Evolutionary conservation across 1,140 invertebrate species (phyloP).

Genomic region (Macrotrachela quadricornifera): DNA sequence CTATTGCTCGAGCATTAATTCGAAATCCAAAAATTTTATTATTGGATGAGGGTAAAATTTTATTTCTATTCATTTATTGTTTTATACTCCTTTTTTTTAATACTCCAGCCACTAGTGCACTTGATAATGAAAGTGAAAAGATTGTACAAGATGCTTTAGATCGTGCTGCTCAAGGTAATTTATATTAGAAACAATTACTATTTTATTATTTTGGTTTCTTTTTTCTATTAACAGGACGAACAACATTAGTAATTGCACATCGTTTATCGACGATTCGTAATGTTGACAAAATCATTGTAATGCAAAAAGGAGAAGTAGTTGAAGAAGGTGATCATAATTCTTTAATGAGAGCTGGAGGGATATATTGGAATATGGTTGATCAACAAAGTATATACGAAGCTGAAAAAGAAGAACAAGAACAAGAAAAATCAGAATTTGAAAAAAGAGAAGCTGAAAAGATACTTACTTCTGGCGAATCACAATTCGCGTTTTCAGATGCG

Average conservation of each 20-base stretch:
- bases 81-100: no score
- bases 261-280: conserved; percentile 67
- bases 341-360: neutral
- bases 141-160: conserved; percentile 24
- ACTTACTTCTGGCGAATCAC: no score
- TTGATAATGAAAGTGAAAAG: conserved; percentile 28
- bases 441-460: no score
- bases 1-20: conserved; percentile 21
- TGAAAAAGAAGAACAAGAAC: no score
- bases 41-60: conserved; percentile 42
- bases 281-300: conserved; percentile 68
- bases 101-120: conserved; percentile 22
- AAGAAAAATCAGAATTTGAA: no score
- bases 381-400: no score
- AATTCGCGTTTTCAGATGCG: no score
- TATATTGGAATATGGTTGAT: neutral
- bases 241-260: conserved; percentile 74
- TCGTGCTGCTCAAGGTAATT: conserved; percentile 31
- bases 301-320: conserved; percentile 66
- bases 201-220: no score
- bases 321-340: conserved; percentile 42
- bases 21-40: conserved; percentile 50
- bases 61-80: no score
- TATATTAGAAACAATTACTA: no score
- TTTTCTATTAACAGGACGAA: conserved; percentile 31